Evolutionary conservation across 2,113 vertebrate species (phyloP).

Genomic region (Anser cygnoides): DNA sequence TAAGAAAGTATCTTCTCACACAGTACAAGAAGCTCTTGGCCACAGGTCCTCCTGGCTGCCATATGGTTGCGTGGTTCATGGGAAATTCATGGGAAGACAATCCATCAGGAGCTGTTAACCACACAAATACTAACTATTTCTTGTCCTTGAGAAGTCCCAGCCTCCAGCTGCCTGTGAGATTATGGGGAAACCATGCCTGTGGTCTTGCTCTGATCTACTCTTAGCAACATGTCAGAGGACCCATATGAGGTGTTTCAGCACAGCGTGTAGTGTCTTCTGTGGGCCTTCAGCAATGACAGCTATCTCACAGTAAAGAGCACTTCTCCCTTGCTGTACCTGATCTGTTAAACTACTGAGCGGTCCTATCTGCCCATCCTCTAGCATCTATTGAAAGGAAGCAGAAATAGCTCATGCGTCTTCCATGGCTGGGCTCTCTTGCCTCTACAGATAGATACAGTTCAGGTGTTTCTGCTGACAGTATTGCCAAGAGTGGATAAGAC

Average conservation of each 20-base stretch:
- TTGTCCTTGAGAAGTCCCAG: background rate
- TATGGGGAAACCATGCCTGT: background rate
- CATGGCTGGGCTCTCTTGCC: background rate
- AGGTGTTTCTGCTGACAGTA: background rate
- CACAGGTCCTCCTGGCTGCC: constrained; percentile 20
- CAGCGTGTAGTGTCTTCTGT: background rate
- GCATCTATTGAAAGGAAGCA: background rate
- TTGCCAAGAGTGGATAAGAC: background rate
- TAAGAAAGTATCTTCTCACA: background rate
- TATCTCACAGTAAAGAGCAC: fast-evolving
- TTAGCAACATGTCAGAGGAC: background rate
- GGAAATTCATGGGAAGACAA: constrained; percentile 21
- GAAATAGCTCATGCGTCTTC: background rate
- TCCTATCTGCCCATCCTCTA: background rate
- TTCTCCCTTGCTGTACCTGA: background rate
- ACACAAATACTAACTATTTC: background rate
- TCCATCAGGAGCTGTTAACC: background rate
- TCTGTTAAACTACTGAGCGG: background rate
- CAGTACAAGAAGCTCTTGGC: background rate
- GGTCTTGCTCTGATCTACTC: background rate
- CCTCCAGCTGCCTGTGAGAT: background rate
- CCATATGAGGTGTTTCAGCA: background rate
- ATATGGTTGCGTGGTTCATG: constrained; percentile 6
- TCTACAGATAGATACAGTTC: background rate
- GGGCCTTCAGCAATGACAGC: background rate